Conservation (phyloP, 2,113 vertebrate genomes). For the Aegotheles bennettii region DNA sequence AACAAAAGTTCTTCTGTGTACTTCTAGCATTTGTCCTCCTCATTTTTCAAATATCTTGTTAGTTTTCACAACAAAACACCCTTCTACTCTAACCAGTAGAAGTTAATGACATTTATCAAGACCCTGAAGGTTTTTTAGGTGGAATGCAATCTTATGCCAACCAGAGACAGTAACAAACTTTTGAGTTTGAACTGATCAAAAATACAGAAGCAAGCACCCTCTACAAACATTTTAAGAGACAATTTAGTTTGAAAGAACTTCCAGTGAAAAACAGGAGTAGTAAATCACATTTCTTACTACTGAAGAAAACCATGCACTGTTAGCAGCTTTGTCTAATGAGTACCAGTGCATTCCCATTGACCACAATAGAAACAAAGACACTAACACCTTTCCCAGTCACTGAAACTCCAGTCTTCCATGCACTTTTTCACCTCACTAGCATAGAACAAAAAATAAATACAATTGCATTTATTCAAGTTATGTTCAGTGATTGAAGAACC, state of each 20-base stretch:
- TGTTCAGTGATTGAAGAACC: not conserved
- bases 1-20: accelerated
- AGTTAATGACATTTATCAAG: not conserved
- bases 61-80: not conserved
- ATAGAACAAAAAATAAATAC: not conserved
- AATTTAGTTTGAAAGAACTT: not conserved
- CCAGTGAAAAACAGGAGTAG: not conserved
- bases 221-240: not conserved
- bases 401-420: not conserved
- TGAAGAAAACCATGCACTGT: not conserved
- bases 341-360: not conserved
- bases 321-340: not conserved
- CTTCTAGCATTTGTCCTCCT: not conserved
- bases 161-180: not conserved
- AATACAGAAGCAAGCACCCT: not conserved
- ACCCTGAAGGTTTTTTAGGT: not conserved
- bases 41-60: not conserved
- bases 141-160: not conserved
- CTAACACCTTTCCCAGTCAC: not conserved
- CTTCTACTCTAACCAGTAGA: not conserved
- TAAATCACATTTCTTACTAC: not conserved
- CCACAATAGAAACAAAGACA: not conserved
- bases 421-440: not conserved
- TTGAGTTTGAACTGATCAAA: not conserved
- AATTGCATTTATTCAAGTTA: not conserved